Evolutionary conservation across 1,140 invertebrate species (phyloP), one percentile per base, ranked within the genome.

Genomic region (Wasmannia auropunctata): DNA sequence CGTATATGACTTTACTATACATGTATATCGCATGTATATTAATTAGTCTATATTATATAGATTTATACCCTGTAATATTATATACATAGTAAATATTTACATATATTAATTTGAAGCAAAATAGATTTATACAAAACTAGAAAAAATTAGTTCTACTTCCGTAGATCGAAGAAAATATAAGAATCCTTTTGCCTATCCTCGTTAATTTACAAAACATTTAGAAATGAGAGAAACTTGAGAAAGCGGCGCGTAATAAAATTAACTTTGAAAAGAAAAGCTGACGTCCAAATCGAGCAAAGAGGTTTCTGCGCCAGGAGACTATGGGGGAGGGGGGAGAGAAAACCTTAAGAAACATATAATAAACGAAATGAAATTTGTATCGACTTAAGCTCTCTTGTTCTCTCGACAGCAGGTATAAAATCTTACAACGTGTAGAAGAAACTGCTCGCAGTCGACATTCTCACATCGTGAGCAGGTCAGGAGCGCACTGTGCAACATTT

Each of bases 321-420:
- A 22, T 10, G 51, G n/a, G n/a, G n/a, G n/a, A n/a, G n/a, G n/a
- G n/a, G n/a, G n/a, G n/a, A n/a, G n/a, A 8, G 37, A 56, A 46
- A 56, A n/a, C 14, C 51, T 28, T 37, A 19, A 19, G 34, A 77
- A 11, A 79, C 51, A 46, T 65, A 58, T 60, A 65, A 86, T 80
- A 86, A 80, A 79, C 49, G 51, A 80, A 46, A 86, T 58, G 46
- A 85, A 77, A 83, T 83, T 83, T 74, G 67, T 83, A 83, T 74
- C 67, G 51, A 83, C 74, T 75, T 74, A 63, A 63, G n/a, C 58
- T 85, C 14, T 43, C 46, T 54, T 28, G 46, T 49, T 58, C 49
- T 85, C 43, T 46, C 22, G 40, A 46, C 34, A 11, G 28, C 37
- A 28, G 28, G 34, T 43, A 54, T 80, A 79, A 86, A 79, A 79